These are phyloP conservation scores for Callithrix jacchus DNA, from an alignment of 2,113 vertebrate genomes.

Conservation along the genomic window DNA sequence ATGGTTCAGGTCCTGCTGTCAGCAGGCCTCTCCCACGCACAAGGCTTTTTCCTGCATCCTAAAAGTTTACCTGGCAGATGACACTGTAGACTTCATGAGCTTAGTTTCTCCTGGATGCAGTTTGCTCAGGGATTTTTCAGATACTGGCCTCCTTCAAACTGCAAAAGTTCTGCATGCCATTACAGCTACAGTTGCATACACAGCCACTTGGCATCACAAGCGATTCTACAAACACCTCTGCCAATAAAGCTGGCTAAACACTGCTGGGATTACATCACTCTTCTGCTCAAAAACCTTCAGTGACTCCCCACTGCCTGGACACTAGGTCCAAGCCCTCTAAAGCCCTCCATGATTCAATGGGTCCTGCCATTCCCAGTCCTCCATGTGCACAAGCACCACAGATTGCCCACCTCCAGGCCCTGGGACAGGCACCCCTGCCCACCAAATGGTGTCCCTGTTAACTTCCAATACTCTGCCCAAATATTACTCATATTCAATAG, in stretches of 20 bases:
- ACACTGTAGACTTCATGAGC: not conserved
- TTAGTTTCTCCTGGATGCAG: not conserved
- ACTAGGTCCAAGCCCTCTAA: not conserved
- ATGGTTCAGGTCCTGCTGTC: not conserved
- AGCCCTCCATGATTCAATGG: not conserved
- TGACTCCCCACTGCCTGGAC: not conserved
- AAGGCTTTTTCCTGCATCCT: not conserved
- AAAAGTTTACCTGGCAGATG: not conserved
- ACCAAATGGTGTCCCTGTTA: not conserved
- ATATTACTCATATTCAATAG: not conserved
- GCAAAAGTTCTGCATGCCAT: not conserved
- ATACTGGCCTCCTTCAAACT: not conserved
- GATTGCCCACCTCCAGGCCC: not conserved
- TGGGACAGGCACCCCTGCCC: too few species aligned
- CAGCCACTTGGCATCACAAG: accelerated
- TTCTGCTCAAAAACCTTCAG: not conserved
- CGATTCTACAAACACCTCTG: not conserved
- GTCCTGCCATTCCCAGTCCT: not conserved
- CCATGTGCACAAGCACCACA: accelerated
- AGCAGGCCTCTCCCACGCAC: accelerated
- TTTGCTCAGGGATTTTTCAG: not conserved
- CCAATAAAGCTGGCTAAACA: not conserved
- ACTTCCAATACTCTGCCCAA: not conserved
- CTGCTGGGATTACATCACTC: not conserved
- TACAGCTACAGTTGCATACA: accelerated